These are phyloP conservation scores for Hucho hucho DNA, from an alignment of 2,113 vertebrate species.

Conservation along the genomic window DNA sequence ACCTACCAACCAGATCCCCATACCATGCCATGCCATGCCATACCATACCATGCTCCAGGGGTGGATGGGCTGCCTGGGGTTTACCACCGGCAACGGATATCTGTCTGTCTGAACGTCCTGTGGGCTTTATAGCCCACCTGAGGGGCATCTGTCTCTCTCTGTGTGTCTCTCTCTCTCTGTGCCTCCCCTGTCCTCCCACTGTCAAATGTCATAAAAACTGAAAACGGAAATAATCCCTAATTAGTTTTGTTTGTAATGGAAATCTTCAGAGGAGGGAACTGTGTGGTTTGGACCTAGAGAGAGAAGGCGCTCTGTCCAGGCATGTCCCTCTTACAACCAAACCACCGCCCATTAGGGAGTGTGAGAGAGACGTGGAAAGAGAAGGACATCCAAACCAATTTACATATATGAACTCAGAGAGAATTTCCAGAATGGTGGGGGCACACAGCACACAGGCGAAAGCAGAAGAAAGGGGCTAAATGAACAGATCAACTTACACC, in stretches of 20 bases:
- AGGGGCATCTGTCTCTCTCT: no score
- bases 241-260: conserved; percentile 66
- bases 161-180: no score
- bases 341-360: conserved; percentile 17
- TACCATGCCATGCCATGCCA: neutral
- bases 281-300: conserved; percentile 41
- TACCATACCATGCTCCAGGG: neutral
- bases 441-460: neutral
- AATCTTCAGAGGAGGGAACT: conserved; percentile 40
- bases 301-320: conserved; percentile 38
- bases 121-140: no score
- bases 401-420: neutral
- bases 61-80: neutral
- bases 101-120: no score
- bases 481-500: neutral
- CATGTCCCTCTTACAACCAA: conserved; percentile 27
- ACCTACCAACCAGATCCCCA: neutral
- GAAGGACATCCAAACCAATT: neutral
- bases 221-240: conserved; percentile 55
- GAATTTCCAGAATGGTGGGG: neutral
- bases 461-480: neutral
- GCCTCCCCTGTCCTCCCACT: neutral
- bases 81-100: no score
- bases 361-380: conserved; percentile 8
- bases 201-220: conserved; percentile 20